Evolutionary conservation across 2,113 vertebrate genomes (phyloP), one percentile per base, ranked within the genome.

Genomic region (Meriones unguiculatus): DNA sequence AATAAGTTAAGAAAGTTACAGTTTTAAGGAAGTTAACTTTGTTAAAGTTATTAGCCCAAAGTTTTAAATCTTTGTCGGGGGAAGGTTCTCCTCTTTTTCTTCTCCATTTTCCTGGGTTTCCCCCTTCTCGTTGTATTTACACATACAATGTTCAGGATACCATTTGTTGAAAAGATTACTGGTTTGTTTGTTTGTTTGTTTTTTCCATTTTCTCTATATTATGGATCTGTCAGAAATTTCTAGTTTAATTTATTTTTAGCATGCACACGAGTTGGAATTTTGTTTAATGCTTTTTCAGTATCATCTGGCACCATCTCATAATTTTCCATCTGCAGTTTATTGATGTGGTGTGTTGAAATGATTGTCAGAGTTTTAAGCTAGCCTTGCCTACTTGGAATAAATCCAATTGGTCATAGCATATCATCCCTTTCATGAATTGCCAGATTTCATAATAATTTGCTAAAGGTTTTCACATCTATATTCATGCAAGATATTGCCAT

Each of bases 361-460:
- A 73, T 88, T 73, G 35, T 88, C 69, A 72, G 50, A 52, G 86
- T 57, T 70, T 28, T 57, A 57, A 59, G 35, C 52, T 57, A 88
- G 69, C 87, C 69, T 73, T 73, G 69, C 52, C 69, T 75, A 41
- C 87, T 89, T 89, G 87, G 87, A 73, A 59, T 38, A 30, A 75
- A 59, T 12, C 52, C 35, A 89, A 69, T 75, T 59, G 54, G 69
- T 88, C 24, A 88, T 30, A 89, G 69, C 57, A 50, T 59, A 89
- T 59, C 59, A 30, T 73, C 38, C 86, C 25, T 88, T 73, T 73
- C 52, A 73, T 57, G 35, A 57, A 41, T 24, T 88, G 69, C 93
- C 87, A 93, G 57, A 80, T 89, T 89, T 72, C 54, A 72, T 91
- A 52, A 52, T 64, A n/a, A 57, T 85, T 93, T 91, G 30, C 90